Evolutionary conservation across 2,888 invertebrate species (phyloP).

Genomic region (Apodemia hepburni): DNA sequence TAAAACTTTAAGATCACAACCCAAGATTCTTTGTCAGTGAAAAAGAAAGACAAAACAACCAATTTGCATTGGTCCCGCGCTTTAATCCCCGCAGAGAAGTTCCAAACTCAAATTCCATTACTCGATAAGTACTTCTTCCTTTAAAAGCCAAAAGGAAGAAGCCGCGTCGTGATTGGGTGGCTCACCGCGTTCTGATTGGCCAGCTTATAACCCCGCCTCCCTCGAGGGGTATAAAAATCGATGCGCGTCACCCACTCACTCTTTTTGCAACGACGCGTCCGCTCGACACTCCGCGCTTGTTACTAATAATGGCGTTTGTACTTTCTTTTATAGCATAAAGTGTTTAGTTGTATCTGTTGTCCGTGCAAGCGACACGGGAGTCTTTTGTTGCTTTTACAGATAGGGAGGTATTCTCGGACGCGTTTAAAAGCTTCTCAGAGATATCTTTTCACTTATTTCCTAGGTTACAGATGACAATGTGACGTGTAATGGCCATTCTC

Average conservation of each 20-base stretch:
- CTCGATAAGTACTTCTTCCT: constrained; percentile 51
- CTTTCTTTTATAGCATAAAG: constrained; percentile 69
- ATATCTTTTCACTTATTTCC: constrained; percentile 58
- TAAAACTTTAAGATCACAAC: constrained; percentile 22
- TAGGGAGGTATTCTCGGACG: constrained; percentile 53
- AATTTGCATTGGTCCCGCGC: constrained; percentile 55
- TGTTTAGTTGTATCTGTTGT: constrained; percentile 74
- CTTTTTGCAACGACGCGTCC: constrained; percentile 66
- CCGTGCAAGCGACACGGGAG: constrained; percentile 61
- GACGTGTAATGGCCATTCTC: constrained; percentile 39
- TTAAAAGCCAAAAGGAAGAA: constrained; percentile 60
- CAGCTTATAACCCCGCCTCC: constrained; percentile 67
- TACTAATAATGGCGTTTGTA: constrained; percentile 73
- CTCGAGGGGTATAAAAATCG: constrained; percentile 74
- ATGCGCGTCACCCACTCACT: constrained; percentile 55
- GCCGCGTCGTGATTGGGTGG: constrained; percentile 67
- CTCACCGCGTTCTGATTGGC: constrained; percentile 72
- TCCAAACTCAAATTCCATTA: constrained; percentile 75
- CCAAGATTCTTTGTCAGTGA: constrained; percentile 38
- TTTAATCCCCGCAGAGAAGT: constrained; percentile 62
- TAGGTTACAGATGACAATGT: constrained; percentile 38
- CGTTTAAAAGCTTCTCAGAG: constrained; percentile 55
- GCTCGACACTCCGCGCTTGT: constrained; percentile 66
- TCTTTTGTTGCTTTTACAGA: constrained; percentile 60
- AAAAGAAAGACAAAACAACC: constrained; percentile 47